phyloP scores from a whole-genome alignment of 2,113 vertebrate genomes.

The Sinocyclocheilus anshuiensis region DNA sequence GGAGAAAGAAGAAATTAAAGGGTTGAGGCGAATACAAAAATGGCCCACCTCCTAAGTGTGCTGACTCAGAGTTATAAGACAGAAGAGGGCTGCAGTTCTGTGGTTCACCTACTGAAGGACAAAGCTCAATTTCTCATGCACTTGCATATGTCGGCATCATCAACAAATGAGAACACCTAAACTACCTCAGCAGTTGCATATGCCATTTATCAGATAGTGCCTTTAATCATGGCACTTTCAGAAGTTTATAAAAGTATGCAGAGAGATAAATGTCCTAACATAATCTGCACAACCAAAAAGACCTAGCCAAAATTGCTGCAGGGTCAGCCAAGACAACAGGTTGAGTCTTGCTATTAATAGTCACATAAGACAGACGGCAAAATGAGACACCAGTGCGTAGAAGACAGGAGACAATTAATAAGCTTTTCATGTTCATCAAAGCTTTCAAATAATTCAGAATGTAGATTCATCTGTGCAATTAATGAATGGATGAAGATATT shows the following conservation, averaged over 20 bases:
- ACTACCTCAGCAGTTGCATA: background rate
- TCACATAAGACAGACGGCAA: background rate
- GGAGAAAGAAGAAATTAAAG: background rate
- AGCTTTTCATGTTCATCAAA: no score
- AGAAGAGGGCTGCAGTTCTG: slow-evolving; percentile 52
- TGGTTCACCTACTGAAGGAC: slow-evolving; percentile 65
- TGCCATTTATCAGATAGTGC: background rate
- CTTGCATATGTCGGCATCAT: background rate
- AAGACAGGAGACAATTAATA: background rate
- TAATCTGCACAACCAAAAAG: background rate
- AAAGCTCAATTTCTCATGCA: slow-evolving; percentile 51
- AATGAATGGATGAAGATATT: no score
- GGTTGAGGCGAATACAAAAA: background rate
- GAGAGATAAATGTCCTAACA: background rate
- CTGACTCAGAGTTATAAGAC: slow-evolving; percentile 74
- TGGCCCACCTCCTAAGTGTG: slow-evolving; percentile 55
- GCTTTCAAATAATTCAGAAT: no score
- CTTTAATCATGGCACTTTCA: background rate
- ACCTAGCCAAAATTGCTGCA: slow-evolving; percentile 33
- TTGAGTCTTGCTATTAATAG: slow-evolving; percentile 41
- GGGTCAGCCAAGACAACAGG: slow-evolving; percentile 31
- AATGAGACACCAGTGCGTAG: background rate
- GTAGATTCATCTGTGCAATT: no score
- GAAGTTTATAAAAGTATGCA: background rate
- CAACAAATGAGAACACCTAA: background rate